Evolutionary conservation across 2,113 vertebrate species (phyloP), one percentile per base, ranked within the genome.

Genomic region (Percopsis transmontana): DNA sequence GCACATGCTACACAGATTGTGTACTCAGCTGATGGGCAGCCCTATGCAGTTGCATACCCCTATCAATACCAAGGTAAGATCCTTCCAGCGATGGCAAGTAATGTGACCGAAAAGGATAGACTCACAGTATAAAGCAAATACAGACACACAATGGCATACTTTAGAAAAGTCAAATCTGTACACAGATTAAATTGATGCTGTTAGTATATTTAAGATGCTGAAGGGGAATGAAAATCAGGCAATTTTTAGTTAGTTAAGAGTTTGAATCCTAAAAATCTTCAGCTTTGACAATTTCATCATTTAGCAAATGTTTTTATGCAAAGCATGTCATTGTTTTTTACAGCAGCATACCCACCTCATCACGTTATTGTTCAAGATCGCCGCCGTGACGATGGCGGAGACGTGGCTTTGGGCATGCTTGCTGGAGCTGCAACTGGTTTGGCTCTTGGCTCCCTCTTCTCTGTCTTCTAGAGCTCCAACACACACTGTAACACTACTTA

Each of bases 401-500:
- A 97, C 1, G 84, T 97, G 18, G 96, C 94, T 0, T 58, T 98
- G 80, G 94, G 96, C 61, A 95, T 99, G 94, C 91, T 98, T 1
- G 94, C 96, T 3, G 96, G 97, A 72, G 97, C 97, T 9, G 96
- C 94, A 0, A 99, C 96, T 0, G 97, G 96, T 79, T 92, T 99
- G 93, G 96, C 96, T 21, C 84, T 98, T 2, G 96, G 96, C 20
- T 99, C 97, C 2, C 90, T 98, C 50, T 98, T 98, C 77, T 96
- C 95, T 71, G 95, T 97, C 74, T 98, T 99, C 83, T 98, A 96
- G 87, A 33, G n/a, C 27, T 33, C 27, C 27, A 33, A 11, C 41
- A 20, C 56, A 14, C 41, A 41, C 56, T 13, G 9, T 39, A 56
- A 56, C 27, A 1, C 12, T 5, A 58, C 1, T 58, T 47, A 21